A percentile compares a stretch with the other conserved stretches of the same genome.
Conservation (phyloP, 92 coral and sea anemone species). For the Epizoanthus scotinus region DNA sequence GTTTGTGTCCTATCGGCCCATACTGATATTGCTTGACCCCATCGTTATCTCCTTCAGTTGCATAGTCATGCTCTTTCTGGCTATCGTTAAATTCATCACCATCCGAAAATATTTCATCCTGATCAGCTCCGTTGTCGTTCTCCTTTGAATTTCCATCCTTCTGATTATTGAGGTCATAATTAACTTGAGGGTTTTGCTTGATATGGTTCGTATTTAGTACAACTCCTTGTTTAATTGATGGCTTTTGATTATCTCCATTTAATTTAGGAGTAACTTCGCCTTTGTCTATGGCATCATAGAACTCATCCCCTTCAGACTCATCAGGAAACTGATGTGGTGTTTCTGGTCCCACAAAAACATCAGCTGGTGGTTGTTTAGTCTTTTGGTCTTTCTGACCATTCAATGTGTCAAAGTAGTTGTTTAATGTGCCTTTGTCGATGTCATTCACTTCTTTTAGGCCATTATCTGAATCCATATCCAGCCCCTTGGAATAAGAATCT, state of each 20-base stretch:
- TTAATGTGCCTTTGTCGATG: conserved; percentile 69
- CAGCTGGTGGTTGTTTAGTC: conserved; percentile 31
- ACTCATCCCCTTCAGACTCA: conserved; percentile 28
- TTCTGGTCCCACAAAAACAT: conserved; percentile 35
- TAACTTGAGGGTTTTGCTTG: background rate
- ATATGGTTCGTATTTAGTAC: background rate
- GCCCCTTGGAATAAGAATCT: conserved; percentile 62
- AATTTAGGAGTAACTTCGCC: conserved; percentile 18
- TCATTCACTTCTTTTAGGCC: conserved; percentile 57
- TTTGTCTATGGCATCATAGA: conserved; percentile 35
- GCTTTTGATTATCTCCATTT: background rate
- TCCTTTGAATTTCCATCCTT: background rate
- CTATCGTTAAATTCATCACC: background rate
- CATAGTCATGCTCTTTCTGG: conserved; percentile 3
- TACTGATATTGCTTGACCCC: conserved; percentile 22
- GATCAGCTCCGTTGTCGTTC: conserved; percentile 4
- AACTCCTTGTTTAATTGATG: background rate
- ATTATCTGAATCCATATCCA: conserved; percentile 51
- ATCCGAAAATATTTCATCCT: background rate
- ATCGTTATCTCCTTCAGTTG: background rate
- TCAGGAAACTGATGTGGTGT: conserved; percentile 17
- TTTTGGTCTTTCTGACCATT: conserved; percentile 59
- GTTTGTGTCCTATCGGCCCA: conserved; percentile 30
- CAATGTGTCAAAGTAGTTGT: conserved; percentile 78
- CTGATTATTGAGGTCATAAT: background rate